Conservation (phyloP, 2,113 vertebrate genomes). For the Bucco capensis region DNA sequence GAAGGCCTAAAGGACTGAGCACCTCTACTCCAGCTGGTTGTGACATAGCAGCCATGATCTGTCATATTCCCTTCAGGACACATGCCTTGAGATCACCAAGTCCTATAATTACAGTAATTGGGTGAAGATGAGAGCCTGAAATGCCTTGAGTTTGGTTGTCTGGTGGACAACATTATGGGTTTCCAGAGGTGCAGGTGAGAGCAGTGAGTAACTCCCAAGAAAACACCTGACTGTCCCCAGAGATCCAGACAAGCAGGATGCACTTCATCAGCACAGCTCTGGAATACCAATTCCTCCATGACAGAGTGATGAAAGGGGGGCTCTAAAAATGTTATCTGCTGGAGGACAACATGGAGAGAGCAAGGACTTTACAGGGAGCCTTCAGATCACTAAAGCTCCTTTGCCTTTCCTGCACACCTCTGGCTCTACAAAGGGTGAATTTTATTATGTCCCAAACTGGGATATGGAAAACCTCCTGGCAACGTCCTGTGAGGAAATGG, state of each 20-base stretch:
- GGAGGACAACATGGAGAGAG: background rate
- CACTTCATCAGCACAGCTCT: accelerated
- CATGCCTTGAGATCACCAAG: background rate
- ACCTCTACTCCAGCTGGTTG: background rate
- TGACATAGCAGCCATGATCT: background rate
- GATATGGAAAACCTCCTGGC: background rate
- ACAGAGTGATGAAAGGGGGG: background rate
- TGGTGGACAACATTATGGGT: background rate
- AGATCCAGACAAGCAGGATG: background rate
- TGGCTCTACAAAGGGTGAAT: background rate
- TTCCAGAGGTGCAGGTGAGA: background rate
- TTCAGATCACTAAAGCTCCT: background rate
- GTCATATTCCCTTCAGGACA: background rate
- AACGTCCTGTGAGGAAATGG: background rate
- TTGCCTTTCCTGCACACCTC: background rate
- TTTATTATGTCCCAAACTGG: background rate
- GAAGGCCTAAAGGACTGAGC: background rate
- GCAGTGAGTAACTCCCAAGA: background rate
- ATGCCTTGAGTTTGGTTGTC: background rate
- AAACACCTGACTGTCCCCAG: background rate
- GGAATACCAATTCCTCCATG: background rate
- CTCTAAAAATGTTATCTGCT: background rate
- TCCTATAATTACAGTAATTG: background rate
- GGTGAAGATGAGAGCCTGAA: background rate
- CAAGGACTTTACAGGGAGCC: background rate